Conservation (phyloP, 2,888 invertebrate genomes). For the Heteropelma amictum region DNA sequence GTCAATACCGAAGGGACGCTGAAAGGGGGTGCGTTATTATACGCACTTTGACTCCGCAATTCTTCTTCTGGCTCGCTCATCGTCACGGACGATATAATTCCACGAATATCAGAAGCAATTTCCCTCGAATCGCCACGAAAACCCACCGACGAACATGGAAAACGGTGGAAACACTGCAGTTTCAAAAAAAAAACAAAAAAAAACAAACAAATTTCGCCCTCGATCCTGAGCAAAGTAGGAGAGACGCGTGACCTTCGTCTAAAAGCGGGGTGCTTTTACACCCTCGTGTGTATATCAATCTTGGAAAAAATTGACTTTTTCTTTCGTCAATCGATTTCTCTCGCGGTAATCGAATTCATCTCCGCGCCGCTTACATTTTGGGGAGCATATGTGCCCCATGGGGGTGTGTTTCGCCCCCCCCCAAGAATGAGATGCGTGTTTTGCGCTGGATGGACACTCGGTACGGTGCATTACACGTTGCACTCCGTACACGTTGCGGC, state of each 20-base stretch:
- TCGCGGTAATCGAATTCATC: no score
- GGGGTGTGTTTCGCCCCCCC: no score
- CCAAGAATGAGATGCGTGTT: no score
- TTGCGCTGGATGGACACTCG: no score
- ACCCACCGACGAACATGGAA: conserved; percentile 33
- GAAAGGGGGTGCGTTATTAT: conserved; percentile 14
- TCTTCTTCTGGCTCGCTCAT: conserved; percentile 5
- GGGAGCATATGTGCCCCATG: conserved; percentile 49
- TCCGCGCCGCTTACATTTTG: conserved; percentile 42
- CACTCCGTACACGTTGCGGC: conserved; percentile 33
- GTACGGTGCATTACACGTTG: conserved; percentile 46
- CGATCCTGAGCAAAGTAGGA: neutral
- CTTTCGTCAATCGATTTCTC: neutral
- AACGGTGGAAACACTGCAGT: no score
- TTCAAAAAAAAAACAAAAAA: neutral
- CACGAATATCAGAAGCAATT: conserved; percentile 32
- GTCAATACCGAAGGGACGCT: neutral
- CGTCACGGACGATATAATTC: conserved; percentile 22
- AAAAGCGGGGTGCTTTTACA: conserved; percentile 23
- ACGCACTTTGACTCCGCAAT: conserved; percentile 37
- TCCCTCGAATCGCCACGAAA: conserved; percentile 8
- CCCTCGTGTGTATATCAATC: no score
- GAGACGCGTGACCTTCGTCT: neutral
- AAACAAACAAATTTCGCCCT: neutral
- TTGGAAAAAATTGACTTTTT: no score